Evolutionary conservation across 2,888 invertebrate genomes (phyloP).

Genomic region (Habrosyne pyritoides): DNA sequence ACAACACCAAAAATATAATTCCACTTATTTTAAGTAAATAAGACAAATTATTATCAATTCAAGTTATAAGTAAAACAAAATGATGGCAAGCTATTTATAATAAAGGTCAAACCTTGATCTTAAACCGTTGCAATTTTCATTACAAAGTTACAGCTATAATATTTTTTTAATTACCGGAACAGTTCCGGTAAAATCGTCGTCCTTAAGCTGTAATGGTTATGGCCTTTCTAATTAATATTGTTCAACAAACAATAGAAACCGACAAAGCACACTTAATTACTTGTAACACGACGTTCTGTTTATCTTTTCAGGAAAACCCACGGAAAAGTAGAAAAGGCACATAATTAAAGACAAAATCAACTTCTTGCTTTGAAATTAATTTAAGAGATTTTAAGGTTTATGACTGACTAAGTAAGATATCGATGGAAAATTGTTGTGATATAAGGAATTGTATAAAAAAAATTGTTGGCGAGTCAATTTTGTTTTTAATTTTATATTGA

Average conservation of each 20-base stretch:
- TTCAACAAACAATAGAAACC: slow-evolving; percentile 33
- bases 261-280: slow-evolving; percentile 23
- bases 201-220: slow-evolving; percentile 18
- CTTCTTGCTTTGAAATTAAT: too few species aligned
- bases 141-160: neutral
- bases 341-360: neutral
- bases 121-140: neutral
- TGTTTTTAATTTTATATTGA: too few species aligned
- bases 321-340: neutral
- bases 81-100: neutral
- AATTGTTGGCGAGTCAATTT: neutral
- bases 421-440: neutral
- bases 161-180: slow-evolving; percentile 4
- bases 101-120: neutral
- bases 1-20: too few species aligned
- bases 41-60: neutral
- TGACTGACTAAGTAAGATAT: neutral
- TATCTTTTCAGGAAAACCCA: slow-evolving; percentile 20
- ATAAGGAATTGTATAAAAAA: neutral
- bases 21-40: neutral
- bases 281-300: slow-evolving; percentile 21
- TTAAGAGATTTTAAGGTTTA: neutral
- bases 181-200: slow-evolving; percentile 6
- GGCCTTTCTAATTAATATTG: slow-evolving; percentile 25
- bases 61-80: neutral